These are phyloP conservation scores for Phaenicophaeus curvirostris DNA, from an alignment of 2,797 vertebrate species.

Conservation along the genomic window DNA sequence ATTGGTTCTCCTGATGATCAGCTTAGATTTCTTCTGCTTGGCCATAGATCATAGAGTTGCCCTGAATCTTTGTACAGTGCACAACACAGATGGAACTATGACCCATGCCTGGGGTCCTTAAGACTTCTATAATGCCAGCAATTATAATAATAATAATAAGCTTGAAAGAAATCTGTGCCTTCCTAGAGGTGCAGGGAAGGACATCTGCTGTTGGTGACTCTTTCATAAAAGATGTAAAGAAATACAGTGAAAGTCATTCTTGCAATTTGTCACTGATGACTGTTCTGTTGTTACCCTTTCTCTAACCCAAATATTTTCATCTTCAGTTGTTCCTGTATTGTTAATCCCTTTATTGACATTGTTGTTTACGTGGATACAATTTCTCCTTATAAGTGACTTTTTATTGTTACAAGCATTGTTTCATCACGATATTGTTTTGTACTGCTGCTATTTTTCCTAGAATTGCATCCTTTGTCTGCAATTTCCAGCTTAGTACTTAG, in stretches of 20 bases:
- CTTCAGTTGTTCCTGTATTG: not conserved
- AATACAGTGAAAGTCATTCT: not conserved
- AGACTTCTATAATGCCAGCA: not conserved
- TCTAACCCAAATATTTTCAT: conserved; percentile 59
- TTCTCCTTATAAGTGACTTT: conserved; percentile 32
- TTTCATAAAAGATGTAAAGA: not conserved
- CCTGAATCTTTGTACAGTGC: not conserved
- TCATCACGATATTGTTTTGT: not conserved
- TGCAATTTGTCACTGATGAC: conserved; percentile 1
- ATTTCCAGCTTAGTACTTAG: not conserved
- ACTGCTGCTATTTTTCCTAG: not conserved
- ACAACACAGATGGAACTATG: not conserved
- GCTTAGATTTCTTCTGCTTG: not conserved
- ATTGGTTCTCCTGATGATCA: not conserved
- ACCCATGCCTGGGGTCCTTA: not conserved
- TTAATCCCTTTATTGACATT: not conserved
- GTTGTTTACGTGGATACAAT: not conserved
- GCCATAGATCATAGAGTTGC: not conserved
- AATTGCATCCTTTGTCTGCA: not conserved
- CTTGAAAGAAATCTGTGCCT: not conserved
- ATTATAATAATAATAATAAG: not conserved
- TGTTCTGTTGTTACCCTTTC: not conserved
- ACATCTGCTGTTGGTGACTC: not conserved
- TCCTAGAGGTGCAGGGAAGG: not conserved
- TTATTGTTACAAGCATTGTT: conserved; percentile 6